Percentiles rank a stretch among this genome's conserved stretches.
phyloP scores from a whole-genome alignment of 35 echinoderm and acorn worm genomes.

The Chiridota heheva region DNA sequence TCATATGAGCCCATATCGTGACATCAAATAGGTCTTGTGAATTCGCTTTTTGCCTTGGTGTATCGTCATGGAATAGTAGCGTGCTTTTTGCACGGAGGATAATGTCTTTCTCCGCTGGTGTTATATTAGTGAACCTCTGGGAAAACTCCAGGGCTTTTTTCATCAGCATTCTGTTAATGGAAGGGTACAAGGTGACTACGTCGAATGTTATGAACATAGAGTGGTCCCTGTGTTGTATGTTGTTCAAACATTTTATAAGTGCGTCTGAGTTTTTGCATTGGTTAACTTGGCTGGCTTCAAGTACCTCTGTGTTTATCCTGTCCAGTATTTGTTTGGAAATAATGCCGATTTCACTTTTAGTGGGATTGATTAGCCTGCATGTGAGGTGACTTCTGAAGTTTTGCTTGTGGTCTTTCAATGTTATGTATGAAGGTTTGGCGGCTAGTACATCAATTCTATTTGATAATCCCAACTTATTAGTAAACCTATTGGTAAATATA shows the following conservation, averaged over 20 bases:
- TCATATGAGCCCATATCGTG: too few species aligned
- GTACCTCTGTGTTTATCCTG: neutral
- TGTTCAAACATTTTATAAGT: neutral
- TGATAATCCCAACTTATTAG: neutral
- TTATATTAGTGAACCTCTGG: slow-evolving; percentile 16
- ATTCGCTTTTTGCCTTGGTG: slow-evolving; percentile 20
- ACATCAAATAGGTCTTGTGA: slow-evolving; percentile 13
- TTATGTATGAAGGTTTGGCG: slow-evolving; percentile 20
- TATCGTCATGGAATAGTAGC: slow-evolving; percentile 16
- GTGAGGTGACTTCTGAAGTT: slow-evolving; percentile 39
- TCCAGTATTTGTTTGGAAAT: slow-evolving; percentile 21
- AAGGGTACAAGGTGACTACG: neutral
- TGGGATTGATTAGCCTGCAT: slow-evolving; percentile 45
- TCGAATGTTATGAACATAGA: neutral
- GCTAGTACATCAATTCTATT: slow-evolving; percentile 35
- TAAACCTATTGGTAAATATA: slow-evolving; percentile 35
- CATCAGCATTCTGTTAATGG: too few species aligned
- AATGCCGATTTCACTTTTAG: slow-evolving; percentile 39
- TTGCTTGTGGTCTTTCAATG: slow-evolving; percentile 32
- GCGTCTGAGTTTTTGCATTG: neutral
- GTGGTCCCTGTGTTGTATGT: neutral
- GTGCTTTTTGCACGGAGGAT: slow-evolving; percentile 33
- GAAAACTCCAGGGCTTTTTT: slow-evolving; percentile 8
- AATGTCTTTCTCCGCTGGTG: neutral
- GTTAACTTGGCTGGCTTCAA: neutral